These are phyloP conservation scores for Astreopora myriophthalma DNA, from an alignment of 64 coral and sea anemone species.

Conservation along the genomic window DNA sequence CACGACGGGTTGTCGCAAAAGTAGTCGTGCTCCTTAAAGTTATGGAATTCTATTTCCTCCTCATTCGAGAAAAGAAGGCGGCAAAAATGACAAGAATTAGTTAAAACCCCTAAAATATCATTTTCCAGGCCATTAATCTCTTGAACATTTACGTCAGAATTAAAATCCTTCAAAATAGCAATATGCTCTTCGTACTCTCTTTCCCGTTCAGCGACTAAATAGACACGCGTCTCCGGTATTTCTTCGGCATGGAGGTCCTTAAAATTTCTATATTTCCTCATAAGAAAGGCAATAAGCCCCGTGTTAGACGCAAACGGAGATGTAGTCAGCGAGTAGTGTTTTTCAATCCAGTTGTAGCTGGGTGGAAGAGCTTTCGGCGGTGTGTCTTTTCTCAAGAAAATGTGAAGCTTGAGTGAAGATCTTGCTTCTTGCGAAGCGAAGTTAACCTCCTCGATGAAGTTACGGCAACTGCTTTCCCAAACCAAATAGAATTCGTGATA, in stretches of 20 bases:
- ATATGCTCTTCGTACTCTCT: slow-evolving; percentile 88
- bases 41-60: slow-evolving; percentile 67
- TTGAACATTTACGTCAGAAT: slow-evolving; percentile 33
- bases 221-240: background rate
- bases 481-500: slow-evolving; percentile 83
- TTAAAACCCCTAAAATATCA: slow-evolving; percentile 63
- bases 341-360: slow-evolving; percentile 65
- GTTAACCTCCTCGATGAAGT: slow-evolving; percentile 86
- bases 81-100: slow-evolving; percentile 68
- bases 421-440: slow-evolving; percentile 60
- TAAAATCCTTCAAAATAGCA: slow-evolving; percentile 66
- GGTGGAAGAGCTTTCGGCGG: slow-evolving; percentile 84
- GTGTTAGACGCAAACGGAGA: slow-evolving; percentile 93
- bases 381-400: slow-evolving; percentile 93
- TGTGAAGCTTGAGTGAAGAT: slow-evolving; percentile 67
- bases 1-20: slow-evolving; percentile 85
- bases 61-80: slow-evolving; percentile 75
- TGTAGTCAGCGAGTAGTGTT: slow-evolving; percentile 80
- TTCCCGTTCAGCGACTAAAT: slow-evolving; percentile 76
- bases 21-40: slow-evolving; percentile 61
- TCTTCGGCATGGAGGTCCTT: background rate
- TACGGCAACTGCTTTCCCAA: slow-evolving; percentile 97
- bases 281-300: slow-evolving; percentile 41
- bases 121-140: slow-evolving; percentile 78
- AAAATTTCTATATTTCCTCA: slow-evolving; percentile 51